A percentile compares a stretch with the other conserved stretches of the same genome.
phyloP scores from a whole-genome alignment of 1,140 invertebrate species.

The Phthorimaea operculella region DNA sequence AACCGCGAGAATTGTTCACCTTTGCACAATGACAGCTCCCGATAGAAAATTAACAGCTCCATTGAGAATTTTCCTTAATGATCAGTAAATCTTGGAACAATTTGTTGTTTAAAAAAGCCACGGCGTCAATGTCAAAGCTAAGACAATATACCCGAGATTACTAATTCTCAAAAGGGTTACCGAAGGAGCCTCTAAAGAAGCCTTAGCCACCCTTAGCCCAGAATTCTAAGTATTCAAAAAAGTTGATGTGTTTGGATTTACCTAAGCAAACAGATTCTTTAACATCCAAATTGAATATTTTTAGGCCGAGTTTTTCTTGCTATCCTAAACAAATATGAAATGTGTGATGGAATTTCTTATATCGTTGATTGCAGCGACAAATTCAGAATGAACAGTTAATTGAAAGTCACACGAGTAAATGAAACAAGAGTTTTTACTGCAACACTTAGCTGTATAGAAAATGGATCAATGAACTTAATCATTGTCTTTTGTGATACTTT shows the following conservation, averaged over 20 bases:
- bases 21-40: slow-evolving; percentile 23
- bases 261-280: background rate
- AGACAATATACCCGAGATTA: no score
- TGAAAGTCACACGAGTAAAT: background rate
- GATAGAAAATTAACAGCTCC: background rate
- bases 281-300: background rate
- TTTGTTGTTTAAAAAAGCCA: no score
- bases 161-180: no score
- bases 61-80: background rate
- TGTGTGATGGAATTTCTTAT: background rate
- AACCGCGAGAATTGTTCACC: slow-evolving; percentile 38
- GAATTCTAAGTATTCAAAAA: slow-evolving; percentile 9
- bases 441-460: background rate
- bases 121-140: no score
- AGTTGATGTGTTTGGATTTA: slow-evolving; percentile 1
- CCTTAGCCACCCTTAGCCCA: background rate
- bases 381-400: background rate
- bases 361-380: background rate
- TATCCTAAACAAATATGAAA: slow-evolving; percentile 14
- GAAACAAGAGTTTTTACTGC: slow-evolving; percentile 2
- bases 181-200: no score
- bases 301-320: background rate
- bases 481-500: background rate
- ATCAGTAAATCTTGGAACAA: no score
- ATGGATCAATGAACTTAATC: slow-evolving; percentile 2